Evolutionary conservation across 1,140 invertebrate species (phyloP).

Genomic region (Drosophila azteca): DNA sequence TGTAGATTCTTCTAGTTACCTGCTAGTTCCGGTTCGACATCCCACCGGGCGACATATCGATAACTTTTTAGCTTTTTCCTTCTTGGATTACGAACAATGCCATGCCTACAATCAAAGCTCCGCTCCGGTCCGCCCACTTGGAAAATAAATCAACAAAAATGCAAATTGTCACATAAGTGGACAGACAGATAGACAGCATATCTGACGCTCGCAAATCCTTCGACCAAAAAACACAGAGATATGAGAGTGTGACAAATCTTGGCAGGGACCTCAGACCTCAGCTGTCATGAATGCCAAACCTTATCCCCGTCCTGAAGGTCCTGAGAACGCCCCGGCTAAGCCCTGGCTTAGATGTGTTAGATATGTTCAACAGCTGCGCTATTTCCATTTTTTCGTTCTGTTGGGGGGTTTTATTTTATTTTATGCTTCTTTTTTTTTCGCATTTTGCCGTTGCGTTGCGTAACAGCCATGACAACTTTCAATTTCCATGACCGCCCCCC

Average conservation of each 20-base stretch:
- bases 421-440: too few species aligned
- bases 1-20: too few species aligned
- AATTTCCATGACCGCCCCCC: constrained; percentile 58
- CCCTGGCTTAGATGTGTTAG: constrained; percentile 76
- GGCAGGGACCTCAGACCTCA: constrained; percentile 63
- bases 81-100: not conserved
- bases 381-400: constrained; percentile 55
- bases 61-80: not conserved
- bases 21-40: not conserved
- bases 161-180: constrained; percentile 68
- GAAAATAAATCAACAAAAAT: constrained; percentile 29
- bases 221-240: constrained; percentile 44
- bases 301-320: constrained; percentile 12
- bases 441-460: constrained; percentile 22
- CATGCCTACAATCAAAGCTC: not conserved
- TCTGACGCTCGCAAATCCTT: constrained; percentile 54
- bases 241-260: constrained; percentile 68
- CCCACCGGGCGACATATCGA: not conserved
- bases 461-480: constrained; percentile 71
- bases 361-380: constrained; percentile 79
- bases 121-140: not conserved
- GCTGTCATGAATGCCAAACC: constrained; percentile 43
- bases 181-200: constrained; percentile 35
- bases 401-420: not conserved
- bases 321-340: constrained; percentile 55